Evolutionary conservation across 1,140 invertebrate species (phyloP), one percentile per base, ranked within the genome.

Genomic region (Drosophila asahinai): DNA sequence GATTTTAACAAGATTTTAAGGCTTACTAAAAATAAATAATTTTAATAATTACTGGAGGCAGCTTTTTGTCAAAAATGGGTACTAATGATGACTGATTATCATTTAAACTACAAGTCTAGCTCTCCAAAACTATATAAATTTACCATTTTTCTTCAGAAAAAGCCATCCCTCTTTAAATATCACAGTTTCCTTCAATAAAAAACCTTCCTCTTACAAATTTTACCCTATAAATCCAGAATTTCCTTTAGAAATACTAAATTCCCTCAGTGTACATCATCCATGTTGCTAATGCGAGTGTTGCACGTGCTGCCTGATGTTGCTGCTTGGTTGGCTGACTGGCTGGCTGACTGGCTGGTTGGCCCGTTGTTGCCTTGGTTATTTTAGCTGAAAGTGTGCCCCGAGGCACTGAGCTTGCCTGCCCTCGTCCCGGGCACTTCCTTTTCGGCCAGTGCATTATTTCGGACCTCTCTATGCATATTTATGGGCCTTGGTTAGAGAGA

Each of bases 391-490:
- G 86, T 90, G 86, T 86, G 86, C 86, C 84, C 81, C 66, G 86
- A 54, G 86, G 86, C 52, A 55, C 86, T 79, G 77, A 90, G 78
- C 86, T 38, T 74, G 81, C 63, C 81, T 76, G 71, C 77, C 77
- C 70, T 65, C 65, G 14, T 58, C 43, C 52, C 36, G 17, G 22
- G 38, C 66, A 80, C 82, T 84, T 90, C 86, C 81, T 90, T 86
- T 81, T 63, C 62, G 75, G 67, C 75, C 75, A 78, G 76, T 64
- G 79, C 79, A 73, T 73, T 73, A 73, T 61, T 73, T 72, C 27
- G 67, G 42, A 47, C 65, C 54, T 48, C 81, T 77, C 83, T 83
- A 87, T 90, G 86, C 86, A 90, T 90, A 90, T 90, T 90, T 90
- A 90, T 90, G 86, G 72, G 60, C 66, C 75, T 36, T 27, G 59